These are phyloP conservation scores for Petroica traversi DNA, from an alignment of 2,113 vertebrate species.

Conservation along the genomic window DNA sequence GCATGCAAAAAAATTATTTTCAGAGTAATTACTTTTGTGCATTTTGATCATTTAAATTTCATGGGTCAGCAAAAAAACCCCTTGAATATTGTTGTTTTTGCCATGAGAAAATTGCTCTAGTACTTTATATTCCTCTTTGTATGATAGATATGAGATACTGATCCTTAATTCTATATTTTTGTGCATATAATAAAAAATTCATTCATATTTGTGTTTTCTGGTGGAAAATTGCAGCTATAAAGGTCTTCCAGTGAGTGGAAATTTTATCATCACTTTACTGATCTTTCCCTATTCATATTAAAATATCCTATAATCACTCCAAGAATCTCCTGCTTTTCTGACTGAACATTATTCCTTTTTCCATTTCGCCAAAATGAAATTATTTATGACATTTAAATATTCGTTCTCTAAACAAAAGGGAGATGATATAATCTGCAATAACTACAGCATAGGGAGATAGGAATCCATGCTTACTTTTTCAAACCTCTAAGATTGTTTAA, in stretches of 20 bases:
- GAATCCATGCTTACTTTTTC: background rate
- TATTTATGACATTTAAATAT: background rate
- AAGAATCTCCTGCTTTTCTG: background rate
- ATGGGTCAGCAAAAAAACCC: background rate
- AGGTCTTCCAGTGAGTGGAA: background rate
- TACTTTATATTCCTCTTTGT: background rate
- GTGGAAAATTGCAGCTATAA: background rate
- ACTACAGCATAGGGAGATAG: background rate
- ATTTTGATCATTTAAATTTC: background rate
- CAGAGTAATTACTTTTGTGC: background rate
- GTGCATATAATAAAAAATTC: background rate
- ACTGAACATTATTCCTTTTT: background rate
- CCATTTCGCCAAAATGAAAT: rapidly evolving
- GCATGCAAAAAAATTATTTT: background rate
- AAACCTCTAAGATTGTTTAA: background rate
- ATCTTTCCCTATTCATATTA: background rate
- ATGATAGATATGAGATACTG: background rate
- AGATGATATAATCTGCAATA: background rate
- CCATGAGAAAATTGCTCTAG: background rate
- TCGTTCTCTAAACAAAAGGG: background rate
- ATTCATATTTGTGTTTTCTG: background rate
- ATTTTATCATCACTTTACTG: background rate
- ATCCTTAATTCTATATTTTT: background rate
- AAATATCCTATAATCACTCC: background rate
- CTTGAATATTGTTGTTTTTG: background rate